These are phyloP conservation scores for Anthopleura sola DNA, from an alignment of 64 coral and sea anemone species.

Conservation along the genomic window DNA sequence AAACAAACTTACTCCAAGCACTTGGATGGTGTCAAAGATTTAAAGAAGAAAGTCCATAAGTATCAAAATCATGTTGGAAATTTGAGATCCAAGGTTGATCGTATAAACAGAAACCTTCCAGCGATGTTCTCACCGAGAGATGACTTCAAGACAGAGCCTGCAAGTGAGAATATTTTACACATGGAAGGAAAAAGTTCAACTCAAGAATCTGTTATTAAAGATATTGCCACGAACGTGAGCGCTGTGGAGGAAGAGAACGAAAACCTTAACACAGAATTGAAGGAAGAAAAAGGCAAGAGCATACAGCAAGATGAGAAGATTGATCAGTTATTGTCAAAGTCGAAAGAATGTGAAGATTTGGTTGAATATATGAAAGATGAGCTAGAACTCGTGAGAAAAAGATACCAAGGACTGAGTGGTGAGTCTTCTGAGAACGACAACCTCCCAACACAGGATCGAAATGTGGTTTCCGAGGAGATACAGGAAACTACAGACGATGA, in stretches of 20 bases:
- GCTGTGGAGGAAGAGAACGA: slow-evolving; percentile 68
- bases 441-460: background rate
- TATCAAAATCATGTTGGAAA: slow-evolving; percentile 82
- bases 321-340: slow-evolving; percentile 54
- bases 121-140: slow-evolving; percentile 40
- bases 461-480: background rate
- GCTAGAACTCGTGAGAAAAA: slow-evolving; percentile 65
- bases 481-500: background rate
- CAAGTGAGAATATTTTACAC: slow-evolving; percentile 41
- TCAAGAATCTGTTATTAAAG: slow-evolving; percentile 58
- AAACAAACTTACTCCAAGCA: slow-evolving; percentile 66
- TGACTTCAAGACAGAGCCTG: background rate
- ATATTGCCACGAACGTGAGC: slow-evolving; percentile 64
- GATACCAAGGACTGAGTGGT: slow-evolving; percentile 52
- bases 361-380: slow-evolving; percentile 76
- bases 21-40: slow-evolving; percentile 67
- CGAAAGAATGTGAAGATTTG: slow-evolving; percentile 62
- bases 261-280: slow-evolving; percentile 46
- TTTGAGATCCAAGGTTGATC: slow-evolving; percentile 76
- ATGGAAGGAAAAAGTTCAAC: slow-evolving; percentile 49
- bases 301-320: slow-evolving; percentile 80
- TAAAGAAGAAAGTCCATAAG: slow-evolving; percentile 80
- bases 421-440: slow-evolving; percentile 8
- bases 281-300: slow-evolving; percentile 51
- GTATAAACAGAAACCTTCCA: slow-evolving; percentile 77